Evolutionary conservation across 2,113 vertebrate species (phyloP).

Genomic region (Azemiops feae): DNA sequence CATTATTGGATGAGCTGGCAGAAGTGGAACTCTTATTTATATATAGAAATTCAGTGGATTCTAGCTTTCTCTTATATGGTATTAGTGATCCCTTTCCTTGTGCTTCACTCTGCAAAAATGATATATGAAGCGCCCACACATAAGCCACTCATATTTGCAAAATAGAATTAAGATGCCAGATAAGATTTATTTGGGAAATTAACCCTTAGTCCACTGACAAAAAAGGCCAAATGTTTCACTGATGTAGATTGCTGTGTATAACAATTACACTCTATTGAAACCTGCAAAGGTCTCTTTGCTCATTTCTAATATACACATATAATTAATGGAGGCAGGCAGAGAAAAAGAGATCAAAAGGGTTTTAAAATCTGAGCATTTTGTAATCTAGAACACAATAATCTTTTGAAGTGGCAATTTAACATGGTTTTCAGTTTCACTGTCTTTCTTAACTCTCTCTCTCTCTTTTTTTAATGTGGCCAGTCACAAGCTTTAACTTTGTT

Average conservation of each 20-base stretch:
- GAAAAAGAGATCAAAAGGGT: slow-evolving; percentile 21
- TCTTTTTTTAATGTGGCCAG: background rate
- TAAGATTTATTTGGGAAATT: slow-evolving; percentile 44
- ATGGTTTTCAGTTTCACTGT: background rate
- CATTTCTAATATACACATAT: background rate
- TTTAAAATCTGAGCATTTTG: background rate
- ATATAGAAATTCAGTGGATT: background rate
- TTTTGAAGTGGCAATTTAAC: background rate
- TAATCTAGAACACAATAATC: slow-evolving; percentile 12
- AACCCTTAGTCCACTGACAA: slow-evolving; percentile 16
- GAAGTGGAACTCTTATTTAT: background rate
- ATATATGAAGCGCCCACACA: accelerated
- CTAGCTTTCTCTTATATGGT: background rate
- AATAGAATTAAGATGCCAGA: slow-evolving; percentile 1
- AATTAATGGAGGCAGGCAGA: background rate
- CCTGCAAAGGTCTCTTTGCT: background rate
- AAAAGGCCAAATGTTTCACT: slow-evolving; percentile 60
- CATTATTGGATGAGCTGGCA: background rate
- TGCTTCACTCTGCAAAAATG: background rate
- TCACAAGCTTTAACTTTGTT: background rate
- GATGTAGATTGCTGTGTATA: slow-evolving; percentile 54
- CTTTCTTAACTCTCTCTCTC: background rate
- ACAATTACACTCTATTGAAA: slow-evolving; percentile 39
- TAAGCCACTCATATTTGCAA: slow-evolving; percentile 54
- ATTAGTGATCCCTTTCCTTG: background rate